Evolutionary conservation across 2,113 vertebrate species (phyloP).

Genomic region (Climacteris rufus): DNA sequence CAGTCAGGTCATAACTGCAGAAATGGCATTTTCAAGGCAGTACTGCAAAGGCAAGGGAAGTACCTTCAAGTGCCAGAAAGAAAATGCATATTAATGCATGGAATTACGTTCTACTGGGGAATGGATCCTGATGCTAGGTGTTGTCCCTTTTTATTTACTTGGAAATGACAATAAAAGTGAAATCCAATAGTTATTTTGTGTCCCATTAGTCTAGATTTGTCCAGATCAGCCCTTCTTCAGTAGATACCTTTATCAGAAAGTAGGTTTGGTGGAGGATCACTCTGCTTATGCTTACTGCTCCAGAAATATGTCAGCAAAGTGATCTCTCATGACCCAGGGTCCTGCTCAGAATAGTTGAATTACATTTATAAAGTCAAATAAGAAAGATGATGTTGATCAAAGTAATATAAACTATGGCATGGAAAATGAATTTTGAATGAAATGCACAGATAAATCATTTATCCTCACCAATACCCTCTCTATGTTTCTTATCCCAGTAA

Average conservation of each 20-base stretch:
- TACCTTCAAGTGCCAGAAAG: background rate
- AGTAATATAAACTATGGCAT: constrained; percentile 6
- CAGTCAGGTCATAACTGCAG: background rate
- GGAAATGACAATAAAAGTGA: background rate
- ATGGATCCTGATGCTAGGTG: background rate
- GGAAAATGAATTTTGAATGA: constrained; percentile 37
- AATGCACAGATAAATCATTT: constrained; percentile 55
- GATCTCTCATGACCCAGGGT: background rate
- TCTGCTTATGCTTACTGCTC: background rate
- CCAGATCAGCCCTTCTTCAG: background rate
- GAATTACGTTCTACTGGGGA: background rate
- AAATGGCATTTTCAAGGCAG: background rate
- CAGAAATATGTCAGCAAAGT: background rate
- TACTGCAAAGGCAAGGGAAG: background rate
- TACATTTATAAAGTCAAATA: background rate
- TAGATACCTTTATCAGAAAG: background rate
- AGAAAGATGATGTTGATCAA: background rate
- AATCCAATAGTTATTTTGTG: background rate
- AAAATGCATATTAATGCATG: background rate
- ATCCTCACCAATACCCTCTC: constrained; percentile 48
- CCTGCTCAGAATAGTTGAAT: background rate
- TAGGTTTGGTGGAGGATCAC: background rate
- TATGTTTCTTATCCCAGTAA: constrained; percentile 51
- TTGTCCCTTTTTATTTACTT: background rate
- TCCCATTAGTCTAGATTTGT: background rate